Evolutionary conservation across 2,888 invertebrate species (phyloP).

Genomic region (Phragmatobia fuliginosa): DNA sequence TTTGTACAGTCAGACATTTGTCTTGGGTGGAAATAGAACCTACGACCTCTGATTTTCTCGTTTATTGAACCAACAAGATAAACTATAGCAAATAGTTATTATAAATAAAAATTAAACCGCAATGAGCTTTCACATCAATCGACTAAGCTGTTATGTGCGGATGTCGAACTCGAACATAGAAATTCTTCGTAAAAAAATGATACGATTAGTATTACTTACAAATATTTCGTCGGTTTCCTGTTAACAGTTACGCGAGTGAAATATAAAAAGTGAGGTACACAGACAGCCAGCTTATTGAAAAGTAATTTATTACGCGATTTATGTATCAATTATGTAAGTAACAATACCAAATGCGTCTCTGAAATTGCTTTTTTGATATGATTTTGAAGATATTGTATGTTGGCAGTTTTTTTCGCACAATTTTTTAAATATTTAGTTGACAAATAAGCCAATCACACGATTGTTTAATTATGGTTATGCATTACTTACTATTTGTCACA

Average conservation of each 20-base stretch:
- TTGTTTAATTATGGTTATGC: not conserved
- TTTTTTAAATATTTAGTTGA: not conserved
- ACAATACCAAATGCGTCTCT: not conserved
- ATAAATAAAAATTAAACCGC: constrained; percentile 1
- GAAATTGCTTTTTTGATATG: not conserved
- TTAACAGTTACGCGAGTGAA: constrained; percentile 43
- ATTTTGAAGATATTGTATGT: not conserved
- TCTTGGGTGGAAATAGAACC: too few species aligned
- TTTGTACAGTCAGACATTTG: too few species aligned
- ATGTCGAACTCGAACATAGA: constrained; percentile 20
- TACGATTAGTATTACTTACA: constrained; percentile 21
- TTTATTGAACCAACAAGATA: too few species aligned
- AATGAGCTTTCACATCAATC: constrained; percentile 11
- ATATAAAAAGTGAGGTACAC: constrained; percentile 29
- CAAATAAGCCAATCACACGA: not conserved
- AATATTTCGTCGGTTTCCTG: constrained; percentile 45
- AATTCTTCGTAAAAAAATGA: constrained; percentile 25
- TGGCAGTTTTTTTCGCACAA: not conserved
- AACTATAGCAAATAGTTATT: not conserved
- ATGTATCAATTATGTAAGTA: not conserved
- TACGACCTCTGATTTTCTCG: too few species aligned
- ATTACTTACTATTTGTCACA: not conserved
- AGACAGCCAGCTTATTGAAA: not conserved
- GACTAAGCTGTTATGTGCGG: constrained; percentile 22
- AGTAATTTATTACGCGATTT: not conserved